These are phyloP conservation scores for Falco peregrinus DNA, from an alignment of 2,797 vertebrate genomes.

Conservation along the genomic window DNA sequence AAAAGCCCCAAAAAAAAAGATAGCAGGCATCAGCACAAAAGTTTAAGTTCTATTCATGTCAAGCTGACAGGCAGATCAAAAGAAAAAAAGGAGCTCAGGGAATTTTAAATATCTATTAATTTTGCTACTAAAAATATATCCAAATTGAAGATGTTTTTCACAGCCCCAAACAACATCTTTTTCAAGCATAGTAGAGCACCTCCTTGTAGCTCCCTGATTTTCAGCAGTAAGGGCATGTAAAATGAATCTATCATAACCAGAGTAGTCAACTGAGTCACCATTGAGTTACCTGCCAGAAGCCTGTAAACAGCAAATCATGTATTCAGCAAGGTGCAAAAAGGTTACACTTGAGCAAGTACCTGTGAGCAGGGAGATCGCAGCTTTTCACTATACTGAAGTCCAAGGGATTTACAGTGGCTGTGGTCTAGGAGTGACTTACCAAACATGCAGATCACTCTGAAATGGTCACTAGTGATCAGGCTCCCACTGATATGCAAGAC, in stretches of 20 bases:
- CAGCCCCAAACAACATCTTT: constrained; percentile 16
- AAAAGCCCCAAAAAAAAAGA: not conserved
- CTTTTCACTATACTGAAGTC: not conserved
- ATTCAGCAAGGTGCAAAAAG: not conserved
- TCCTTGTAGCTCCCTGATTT: not conserved
- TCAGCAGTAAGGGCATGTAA: not conserved
- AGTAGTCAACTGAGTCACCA: not conserved
- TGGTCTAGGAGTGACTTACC: not conserved
- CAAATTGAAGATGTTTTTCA: constrained; percentile 31
- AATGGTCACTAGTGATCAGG: not conserved
- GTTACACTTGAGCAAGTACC: not conserved
- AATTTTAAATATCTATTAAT: constrained; percentile 62
- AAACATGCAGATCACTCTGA: not conserved
- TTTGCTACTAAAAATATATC: constrained; percentile 54
- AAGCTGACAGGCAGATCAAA: constrained; percentile 52
- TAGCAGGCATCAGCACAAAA: constrained; percentile 23
- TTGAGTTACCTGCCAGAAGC: not conserved
- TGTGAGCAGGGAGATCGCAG: not conserved
- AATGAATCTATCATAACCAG: not conserved
- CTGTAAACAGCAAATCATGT: not conserved
- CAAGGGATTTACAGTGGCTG: not conserved
- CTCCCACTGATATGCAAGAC: not conserved
- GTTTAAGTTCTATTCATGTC: constrained; percentile 47
- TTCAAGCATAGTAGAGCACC: not conserved
- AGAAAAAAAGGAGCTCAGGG: constrained; percentile 20